Conservation (phyloP, 2,797 vertebrate genomes). For the Tadarida brasiliensis region DNA sequence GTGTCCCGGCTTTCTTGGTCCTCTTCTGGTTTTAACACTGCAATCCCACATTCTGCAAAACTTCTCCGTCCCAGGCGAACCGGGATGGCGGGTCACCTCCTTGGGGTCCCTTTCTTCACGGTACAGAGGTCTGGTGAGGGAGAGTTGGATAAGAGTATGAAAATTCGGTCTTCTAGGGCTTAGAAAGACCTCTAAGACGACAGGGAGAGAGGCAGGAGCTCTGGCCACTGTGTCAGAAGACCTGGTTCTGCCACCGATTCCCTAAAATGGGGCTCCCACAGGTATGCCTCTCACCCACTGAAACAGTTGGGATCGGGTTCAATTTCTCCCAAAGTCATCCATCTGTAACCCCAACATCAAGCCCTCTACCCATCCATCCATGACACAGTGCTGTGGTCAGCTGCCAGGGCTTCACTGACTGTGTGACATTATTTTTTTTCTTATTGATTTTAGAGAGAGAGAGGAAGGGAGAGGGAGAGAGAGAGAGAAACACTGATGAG, state of each 20-base stretch:
- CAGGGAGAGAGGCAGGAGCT: too few relatives aligned
- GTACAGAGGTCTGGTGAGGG: background rate
- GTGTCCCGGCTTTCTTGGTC: fast-evolving
- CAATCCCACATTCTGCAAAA: background rate
- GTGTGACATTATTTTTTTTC: background rate
- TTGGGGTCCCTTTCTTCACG: background rate
- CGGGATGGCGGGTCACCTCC: background rate
- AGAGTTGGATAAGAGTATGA: background rate
- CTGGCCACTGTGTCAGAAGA: background rate
- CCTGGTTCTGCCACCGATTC: background rate
- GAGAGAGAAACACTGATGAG: too few relatives aligned
- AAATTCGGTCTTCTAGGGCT: background rate
- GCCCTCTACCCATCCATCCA: fast-evolving
- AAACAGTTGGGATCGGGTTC: background rate
- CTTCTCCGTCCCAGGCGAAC: background rate
- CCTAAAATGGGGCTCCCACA: background rate
- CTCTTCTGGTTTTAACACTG: background rate
- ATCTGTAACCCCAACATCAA: background rate
- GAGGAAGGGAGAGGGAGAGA: too few relatives aligned
- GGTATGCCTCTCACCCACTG: background rate
- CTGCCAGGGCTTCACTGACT: background rate
- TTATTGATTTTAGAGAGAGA: too few relatives aligned
- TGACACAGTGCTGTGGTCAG: fast-evolving
- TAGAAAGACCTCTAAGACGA: background rate
- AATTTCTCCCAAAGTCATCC: background rate